Conservation (phyloP, 2,888 invertebrate genomes). For the Drosophila multiciliata region DNA sequence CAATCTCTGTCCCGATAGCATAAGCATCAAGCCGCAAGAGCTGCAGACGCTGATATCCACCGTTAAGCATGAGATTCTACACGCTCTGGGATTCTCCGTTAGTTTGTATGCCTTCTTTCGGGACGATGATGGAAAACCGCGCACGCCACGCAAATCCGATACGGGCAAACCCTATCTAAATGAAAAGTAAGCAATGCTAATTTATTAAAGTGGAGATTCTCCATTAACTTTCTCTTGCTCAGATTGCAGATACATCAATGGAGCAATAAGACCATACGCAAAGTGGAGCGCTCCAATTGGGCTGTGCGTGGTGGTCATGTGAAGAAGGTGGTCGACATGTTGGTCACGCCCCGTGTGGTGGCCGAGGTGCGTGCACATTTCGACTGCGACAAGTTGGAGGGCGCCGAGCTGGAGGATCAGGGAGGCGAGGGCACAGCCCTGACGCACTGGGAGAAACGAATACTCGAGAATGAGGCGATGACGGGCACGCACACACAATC, state of each 20-base stretch:
- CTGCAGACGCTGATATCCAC: constrained; percentile 96
- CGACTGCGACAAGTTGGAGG: constrained; percentile 94
- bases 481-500: constrained; percentile 99
- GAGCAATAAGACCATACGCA: constrained; percentile 94
- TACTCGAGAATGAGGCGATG: constrained; percentile 99
- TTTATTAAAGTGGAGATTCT: not conserved
- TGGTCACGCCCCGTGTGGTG: constrained; percentile 96
- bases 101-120: constrained; percentile 97
- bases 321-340: constrained; percentile 91
- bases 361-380: constrained; percentile 95
- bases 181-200: constrained; percentile 89
- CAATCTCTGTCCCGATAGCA: constrained; percentile 97
- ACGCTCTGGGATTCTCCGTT: constrained; percentile 98
- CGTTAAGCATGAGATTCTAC: constrained; percentile 99
- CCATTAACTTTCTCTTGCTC: constrained; percentile 23
- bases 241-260: constrained; percentile 97
- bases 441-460: constrained; percentile 99
- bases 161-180: constrained; percentile 96
- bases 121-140: constrained; percentile 94
- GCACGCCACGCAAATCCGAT: constrained; percentile 91
- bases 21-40: constrained; percentile 96
- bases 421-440: constrained; percentile 98
- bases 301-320: constrained; percentile 91
- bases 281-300: constrained; percentile 90
- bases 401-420: constrained; percentile 99